Evolutionary conservation across 2,888 invertebrate species (phyloP).

Genomic region (Thera britannica): DNA sequence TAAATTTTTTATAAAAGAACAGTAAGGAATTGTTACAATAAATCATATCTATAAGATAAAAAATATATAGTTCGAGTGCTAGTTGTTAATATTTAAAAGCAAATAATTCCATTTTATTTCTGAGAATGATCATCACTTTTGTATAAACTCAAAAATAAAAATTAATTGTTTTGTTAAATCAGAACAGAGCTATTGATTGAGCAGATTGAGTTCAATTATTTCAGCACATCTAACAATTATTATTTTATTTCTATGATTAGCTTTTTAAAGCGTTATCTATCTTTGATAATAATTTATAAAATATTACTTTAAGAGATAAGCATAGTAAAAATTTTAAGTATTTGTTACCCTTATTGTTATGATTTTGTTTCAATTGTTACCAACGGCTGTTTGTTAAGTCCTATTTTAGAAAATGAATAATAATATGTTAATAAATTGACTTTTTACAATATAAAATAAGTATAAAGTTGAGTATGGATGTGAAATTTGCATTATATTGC

Average conservation of each 20-base stretch:
- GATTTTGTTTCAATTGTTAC: constrained; percentile 43
- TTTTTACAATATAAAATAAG: constrained; percentile 61
- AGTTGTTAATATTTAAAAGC: constrained; percentile 9
- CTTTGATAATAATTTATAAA: neutral
- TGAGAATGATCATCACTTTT: neutral
- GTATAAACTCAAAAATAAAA: too few species aligned
- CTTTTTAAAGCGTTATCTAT: neutral
- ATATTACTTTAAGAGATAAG: neutral
- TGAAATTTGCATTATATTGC: constrained; percentile 76
- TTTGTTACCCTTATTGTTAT: neutral
- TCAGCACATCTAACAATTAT: constrained; percentile 15
- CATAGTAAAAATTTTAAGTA: neutral
- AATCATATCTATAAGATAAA: constrained; percentile 28
- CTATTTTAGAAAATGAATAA: constrained; percentile 36
- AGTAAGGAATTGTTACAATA: constrained; percentile 53
- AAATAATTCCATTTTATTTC: constrained; percentile 25
- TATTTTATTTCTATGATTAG: constrained; percentile 8
- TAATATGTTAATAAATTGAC: constrained; percentile 41
- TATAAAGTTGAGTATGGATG: constrained; percentile 56
- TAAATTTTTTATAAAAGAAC: constrained; percentile 50
- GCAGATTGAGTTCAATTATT: constrained; percentile 39
- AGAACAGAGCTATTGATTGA: too few species aligned
- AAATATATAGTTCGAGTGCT: constrained; percentile 10
- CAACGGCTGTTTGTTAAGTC: constrained; percentile 15
- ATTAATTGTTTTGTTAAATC: too few species aligned